Evolutionary conservation across 1,140 invertebrate genomes (phyloP), one percentile per base, ranked within the genome.

Genomic region (Vollenhovia emeryi): DNA sequence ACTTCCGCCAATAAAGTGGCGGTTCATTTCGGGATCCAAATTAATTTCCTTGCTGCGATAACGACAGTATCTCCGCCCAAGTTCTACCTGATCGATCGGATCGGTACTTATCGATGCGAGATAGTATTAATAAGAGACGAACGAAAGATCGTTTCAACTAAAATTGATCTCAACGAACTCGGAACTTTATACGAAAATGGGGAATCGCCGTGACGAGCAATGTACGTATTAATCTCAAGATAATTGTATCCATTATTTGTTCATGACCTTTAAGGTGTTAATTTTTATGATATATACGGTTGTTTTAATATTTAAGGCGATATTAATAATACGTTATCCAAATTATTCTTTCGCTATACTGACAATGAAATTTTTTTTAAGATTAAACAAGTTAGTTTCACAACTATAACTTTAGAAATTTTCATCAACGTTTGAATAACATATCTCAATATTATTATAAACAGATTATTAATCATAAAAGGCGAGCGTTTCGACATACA

Each of bases 41-140:
- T 89, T 88, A 88, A 89, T 89, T 89, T 88, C 64, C 71, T 76
- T 57, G 55, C 24, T 50, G 87, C 76, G 83, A 86, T 89, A 89
- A 89, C 87, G 76, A 88, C 75, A 76, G 15, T 71, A 21, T 40
- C 50, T 69, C 76, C 66, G 86, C 74, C 80, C 52, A 55, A 30
- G 55, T 52, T 71, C 21, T 36, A 7, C 21, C 75, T 62, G 87
- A 86, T 86, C 87, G 88, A 89, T 89, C 57, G 59, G 40, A 52
- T 68, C 13, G 83, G 80, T 78, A 73, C 68, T 73, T 59, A 80
- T 78, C 75, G 30, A 21, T 33, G n/a, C 64, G 6, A 21, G 50
- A n/a, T 45, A 52, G 11, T 43, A 30, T 68, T 73, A 73, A 82
- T 43, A 73, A 82, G 50, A 66, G 69, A 69, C 13, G 30, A 87